Conservation (phyloP, 2,888 invertebrate species). For the Heliconius hortense region DNA sequence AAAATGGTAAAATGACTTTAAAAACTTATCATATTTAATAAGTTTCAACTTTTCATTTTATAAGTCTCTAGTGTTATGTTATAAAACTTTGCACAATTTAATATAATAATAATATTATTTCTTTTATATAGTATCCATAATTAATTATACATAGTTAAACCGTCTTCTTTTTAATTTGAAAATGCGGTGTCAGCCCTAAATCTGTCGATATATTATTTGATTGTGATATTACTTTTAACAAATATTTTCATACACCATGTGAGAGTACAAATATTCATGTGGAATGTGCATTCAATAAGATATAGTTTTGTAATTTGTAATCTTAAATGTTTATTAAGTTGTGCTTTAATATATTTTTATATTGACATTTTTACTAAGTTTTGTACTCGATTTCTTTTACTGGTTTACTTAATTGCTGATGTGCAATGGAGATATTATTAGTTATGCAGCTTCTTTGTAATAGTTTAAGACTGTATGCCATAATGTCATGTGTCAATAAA, state of each 20-base stretch:
- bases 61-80: background rate
- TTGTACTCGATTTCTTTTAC: constrained; percentile 32
- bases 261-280: constrained; percentile 43
- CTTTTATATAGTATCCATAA: background rate
- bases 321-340: constrained; percentile 30
- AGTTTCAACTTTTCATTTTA: background rate
- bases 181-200: constrained; percentile 5
- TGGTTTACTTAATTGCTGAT: constrained; percentile 34
- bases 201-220: constrained; percentile 13
- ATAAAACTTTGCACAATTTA: background rate
- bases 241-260: constrained; percentile 21
- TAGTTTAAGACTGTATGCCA: constrained; percentile 44
- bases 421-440: constrained; percentile 41
- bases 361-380: constrained; percentile 29
- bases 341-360: constrained; percentile 38
- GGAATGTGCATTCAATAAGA: constrained; percentile 29
- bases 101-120: no score
- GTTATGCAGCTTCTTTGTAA: constrained; percentile 35
- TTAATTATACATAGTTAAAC: background rate
- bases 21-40: background rate
- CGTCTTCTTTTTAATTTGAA: background rate
- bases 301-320: constrained; percentile 1
- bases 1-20: background rate
- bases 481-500: constrained; percentile 44
- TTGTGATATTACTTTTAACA: constrained; percentile 43